phyloP scores from a whole-genome alignment of 2,888 invertebrate genomes.

The Amorpha juglandis region DNA sequence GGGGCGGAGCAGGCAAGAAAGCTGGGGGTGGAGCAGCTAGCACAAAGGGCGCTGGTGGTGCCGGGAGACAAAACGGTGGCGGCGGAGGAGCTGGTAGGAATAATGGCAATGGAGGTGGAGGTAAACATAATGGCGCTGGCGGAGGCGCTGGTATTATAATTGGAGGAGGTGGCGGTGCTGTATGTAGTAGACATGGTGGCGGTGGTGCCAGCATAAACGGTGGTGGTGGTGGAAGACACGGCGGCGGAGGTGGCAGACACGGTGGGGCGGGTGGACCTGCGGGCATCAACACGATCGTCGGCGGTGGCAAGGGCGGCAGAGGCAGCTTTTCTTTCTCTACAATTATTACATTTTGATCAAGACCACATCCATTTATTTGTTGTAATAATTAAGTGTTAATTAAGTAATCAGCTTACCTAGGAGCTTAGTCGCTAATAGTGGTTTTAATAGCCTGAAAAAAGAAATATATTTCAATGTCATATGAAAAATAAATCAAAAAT shows the following conservation, averaged over 20 bases:
- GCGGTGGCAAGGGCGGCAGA: conserved; percentile 46
- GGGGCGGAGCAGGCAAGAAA: conserved; percentile 35
- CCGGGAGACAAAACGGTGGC: conserved; percentile 39
- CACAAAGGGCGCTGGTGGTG: conserved; percentile 32
- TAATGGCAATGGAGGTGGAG: conserved; percentile 41
- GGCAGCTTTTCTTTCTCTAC: conserved; percentile 44
- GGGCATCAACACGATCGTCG: conserved; percentile 68
- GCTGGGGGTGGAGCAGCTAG: conserved; percentile 38
- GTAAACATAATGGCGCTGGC: conserved; percentile 39
- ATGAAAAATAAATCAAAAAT: neutral
- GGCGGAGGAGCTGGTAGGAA: conserved; percentile 41
- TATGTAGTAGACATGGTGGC: conserved; percentile 36
- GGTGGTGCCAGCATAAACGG: conserved; percentile 43
- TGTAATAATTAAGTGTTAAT: neutral
- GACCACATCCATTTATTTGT: neutral
- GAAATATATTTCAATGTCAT: conserved; percentile 19
- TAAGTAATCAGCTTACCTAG: conserved; percentile 51
- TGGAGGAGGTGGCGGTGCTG: conserved; percentile 36
- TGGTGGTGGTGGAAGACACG: conserved; percentile 41
- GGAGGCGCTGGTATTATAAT: conserved; percentile 44
- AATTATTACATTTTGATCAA: neutral
- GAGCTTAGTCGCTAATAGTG: conserved; percentile 58
- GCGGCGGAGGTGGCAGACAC: conserved; percentile 45
- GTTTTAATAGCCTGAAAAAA: conserved; percentile 69
- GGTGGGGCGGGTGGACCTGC: conserved; percentile 55